A percentile compares a stretch with the other conserved stretches of the same genome.
phyloP scores from a whole-genome alignment of 2,797 vertebrate genomes.

The Simalia tracyae region DNA sequence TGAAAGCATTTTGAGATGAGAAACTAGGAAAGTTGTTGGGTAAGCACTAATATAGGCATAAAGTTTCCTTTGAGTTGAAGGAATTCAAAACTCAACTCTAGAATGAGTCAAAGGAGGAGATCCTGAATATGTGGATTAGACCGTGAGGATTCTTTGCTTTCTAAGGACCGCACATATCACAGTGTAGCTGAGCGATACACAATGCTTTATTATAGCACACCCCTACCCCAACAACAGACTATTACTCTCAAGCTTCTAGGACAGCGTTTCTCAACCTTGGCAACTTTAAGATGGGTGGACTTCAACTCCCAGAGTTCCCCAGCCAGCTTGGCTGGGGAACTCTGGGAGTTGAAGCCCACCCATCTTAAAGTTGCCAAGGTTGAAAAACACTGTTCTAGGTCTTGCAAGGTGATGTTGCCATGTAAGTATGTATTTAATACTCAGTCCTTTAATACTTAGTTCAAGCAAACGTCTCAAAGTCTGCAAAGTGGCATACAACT shows the following conservation, averaged over 20 bases:
- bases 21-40: not conserved
- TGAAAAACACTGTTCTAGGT: no score
- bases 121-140: not conserved
- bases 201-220: no score
- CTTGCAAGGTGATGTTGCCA: no score
- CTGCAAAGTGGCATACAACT: no score
- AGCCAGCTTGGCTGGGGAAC: not conserved
- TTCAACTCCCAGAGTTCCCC: not conserved
- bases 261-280: not conserved
- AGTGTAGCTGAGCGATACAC: no score
- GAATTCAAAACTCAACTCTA: not conserved
- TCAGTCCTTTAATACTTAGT: no score
- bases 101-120: not conserved
- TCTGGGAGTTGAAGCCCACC: not conserved
- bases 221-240: no score
- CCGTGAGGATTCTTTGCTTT: no score
- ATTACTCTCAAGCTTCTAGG: not conserved
- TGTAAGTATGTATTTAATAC: no score
- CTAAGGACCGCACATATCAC: no score
- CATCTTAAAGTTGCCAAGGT: not conserved
- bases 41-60: not conserved
- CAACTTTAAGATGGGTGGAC: not conserved
- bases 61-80: not conserved
- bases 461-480: no score
- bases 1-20: no score